phyloP scores from a whole-genome alignment of 2,888 invertebrate genomes.

The Drosophila picticornis region DNA sequence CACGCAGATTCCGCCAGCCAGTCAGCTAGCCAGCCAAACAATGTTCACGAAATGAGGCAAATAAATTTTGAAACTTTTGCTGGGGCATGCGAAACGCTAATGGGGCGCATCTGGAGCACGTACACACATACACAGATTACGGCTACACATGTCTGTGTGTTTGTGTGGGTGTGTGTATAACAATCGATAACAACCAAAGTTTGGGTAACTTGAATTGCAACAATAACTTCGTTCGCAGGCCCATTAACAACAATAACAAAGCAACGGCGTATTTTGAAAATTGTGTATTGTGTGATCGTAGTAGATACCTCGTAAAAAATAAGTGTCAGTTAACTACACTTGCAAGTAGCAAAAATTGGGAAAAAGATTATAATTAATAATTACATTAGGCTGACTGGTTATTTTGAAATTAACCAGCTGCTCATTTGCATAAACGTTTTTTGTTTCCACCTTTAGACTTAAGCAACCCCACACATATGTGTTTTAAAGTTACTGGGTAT shows the following conservation, averaged over 20 bases:
- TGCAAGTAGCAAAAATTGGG: neutral
- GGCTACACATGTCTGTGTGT: neutral
- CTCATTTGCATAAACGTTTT: neutral
- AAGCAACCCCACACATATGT: neutral
- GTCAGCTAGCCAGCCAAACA: conserved; percentile 44
- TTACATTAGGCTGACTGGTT: neutral
- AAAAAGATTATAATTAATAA: neutral
- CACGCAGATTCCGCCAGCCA: conserved; percentile 64
- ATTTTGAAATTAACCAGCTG: neutral
- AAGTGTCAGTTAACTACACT: neutral
- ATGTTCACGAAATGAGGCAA: conserved; percentile 73
- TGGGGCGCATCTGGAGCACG: conserved; percentile 60
- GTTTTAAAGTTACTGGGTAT: conserved; percentile 20
- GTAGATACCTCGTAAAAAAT: conserved; percentile 17
- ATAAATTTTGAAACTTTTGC: conserved; percentile 70
- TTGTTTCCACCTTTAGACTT: neutral
- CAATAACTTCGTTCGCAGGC: conserved; percentile 48
- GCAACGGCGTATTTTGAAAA: neutral
- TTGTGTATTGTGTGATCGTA: neutral
- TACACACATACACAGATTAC: conserved; percentile 11
- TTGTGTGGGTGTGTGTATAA: conserved; percentile 14
- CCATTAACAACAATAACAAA: conserved; percentile 37
- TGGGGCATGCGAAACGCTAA: conserved; percentile 47
- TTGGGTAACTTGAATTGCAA: conserved; percentile 42
- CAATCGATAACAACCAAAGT: conserved; percentile 61